Conservation (phyloP, 2,113 vertebrate genomes). For the Clarias macrocephalus region DNA sequence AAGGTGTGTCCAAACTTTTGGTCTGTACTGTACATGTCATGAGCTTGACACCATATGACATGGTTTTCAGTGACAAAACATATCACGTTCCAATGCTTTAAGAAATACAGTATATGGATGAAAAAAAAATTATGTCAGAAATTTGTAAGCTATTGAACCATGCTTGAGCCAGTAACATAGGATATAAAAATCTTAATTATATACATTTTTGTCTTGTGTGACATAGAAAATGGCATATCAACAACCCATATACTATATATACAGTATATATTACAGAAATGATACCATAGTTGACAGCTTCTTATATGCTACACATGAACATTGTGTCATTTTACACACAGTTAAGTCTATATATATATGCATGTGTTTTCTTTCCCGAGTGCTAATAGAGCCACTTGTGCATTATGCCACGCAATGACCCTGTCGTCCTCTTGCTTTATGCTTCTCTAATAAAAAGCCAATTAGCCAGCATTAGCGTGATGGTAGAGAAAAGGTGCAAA, state of each 20-base stretch:
- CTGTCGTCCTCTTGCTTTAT: background rate
- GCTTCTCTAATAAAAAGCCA: constrained; percentile 46
- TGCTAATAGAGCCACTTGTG: constrained; percentile 9
- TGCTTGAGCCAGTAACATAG: too few species aligned
- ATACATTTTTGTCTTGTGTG: too few species aligned
- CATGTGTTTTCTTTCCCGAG: constrained; percentile 1
- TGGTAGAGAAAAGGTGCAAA: constrained; percentile 12
- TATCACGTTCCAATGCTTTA: too few species aligned
- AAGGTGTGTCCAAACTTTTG: too few species aligned
- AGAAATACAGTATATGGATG: too few species aligned
- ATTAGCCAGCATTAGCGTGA: constrained; percentile 34
- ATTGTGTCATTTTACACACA: background rate
- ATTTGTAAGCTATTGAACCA: too few species aligned
- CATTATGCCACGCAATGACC: constrained; percentile 12
- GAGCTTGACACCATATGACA: too few species aligned
- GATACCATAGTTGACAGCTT: background rate
- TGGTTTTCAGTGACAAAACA: too few species aligned
- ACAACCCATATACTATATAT: background rate
- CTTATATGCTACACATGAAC: background rate
- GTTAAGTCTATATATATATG: background rate
- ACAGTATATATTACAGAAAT: background rate
- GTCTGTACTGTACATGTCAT: too few species aligned
- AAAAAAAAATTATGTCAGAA: too few species aligned
- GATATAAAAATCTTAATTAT: too few species aligned
- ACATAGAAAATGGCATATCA: too few species aligned